A percentile compares a stretch with the other conserved stretches of the same genome.
Conservation (phyloP, 2,888 invertebrate species). For the Eledona agricola region DNA sequence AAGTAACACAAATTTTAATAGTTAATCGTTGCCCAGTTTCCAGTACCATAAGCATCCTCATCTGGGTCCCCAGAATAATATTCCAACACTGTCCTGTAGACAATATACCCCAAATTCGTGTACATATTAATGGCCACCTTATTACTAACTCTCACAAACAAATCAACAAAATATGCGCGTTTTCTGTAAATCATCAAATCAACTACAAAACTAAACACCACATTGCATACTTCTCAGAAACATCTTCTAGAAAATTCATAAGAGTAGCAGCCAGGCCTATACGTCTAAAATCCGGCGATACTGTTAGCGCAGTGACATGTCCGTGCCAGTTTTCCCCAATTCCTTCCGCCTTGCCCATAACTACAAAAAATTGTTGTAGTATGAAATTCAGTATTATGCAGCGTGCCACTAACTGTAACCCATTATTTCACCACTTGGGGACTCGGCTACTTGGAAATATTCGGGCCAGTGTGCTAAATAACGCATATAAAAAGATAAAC, state of each 20-base stretch:
- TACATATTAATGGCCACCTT: conserved; percentile 98
- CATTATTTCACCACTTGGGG: conserved; percentile 96
- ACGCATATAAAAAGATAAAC: conserved; percentile 94
- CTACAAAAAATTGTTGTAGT: conserved; percentile 65
- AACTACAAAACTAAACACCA: background rate
- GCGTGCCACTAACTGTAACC: conserved; percentile 89
- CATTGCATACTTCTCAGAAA: conserved; percentile 84
- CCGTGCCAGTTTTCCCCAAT: conserved; percentile 98
- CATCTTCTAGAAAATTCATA: conserved; percentile 94
- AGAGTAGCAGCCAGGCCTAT: conserved; percentile 91
- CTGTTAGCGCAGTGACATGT: conserved; percentile 97
- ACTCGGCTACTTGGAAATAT: conserved; percentile 97
- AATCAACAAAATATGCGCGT: conserved; percentile 95
- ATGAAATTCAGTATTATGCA: conserved; percentile 5
- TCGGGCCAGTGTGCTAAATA: conserved; percentile 99
- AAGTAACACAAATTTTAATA: conserved; percentile 11
- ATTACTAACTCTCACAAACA: conserved; percentile 98
- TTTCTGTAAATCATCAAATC: conserved; percentile 72
- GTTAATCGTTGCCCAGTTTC: background rate
- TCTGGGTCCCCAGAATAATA: conserved; percentile 98
- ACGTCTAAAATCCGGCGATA: conserved; percentile 92
- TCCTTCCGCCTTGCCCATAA: conserved; percentile 99
- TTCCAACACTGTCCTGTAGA: conserved; percentile 94
- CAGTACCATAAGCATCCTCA: conserved; percentile 96
- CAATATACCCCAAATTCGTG: conserved; percentile 92